Conservation (phyloP, 2,113 vertebrate genomes). For the Tachysurus fulvidraco region DNA sequence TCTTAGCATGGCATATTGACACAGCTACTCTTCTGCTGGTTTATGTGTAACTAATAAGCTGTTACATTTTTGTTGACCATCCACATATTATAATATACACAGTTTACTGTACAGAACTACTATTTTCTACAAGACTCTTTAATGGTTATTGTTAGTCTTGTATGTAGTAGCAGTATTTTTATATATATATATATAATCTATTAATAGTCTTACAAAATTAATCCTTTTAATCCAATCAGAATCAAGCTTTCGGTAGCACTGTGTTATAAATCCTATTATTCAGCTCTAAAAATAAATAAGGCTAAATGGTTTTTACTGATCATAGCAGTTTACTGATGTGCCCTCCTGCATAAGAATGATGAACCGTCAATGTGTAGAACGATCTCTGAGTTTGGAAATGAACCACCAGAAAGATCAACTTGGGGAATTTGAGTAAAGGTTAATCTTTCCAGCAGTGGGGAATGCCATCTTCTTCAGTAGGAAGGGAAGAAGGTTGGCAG, state of each 20-base stretch:
- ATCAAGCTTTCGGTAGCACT: neutral
- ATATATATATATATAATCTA: no score
- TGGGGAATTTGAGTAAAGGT: slow-evolving; percentile 20
- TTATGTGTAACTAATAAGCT: no score
- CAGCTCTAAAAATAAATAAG: neutral
- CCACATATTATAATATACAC: no score
- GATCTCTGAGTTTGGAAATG: neutral
- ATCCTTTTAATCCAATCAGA: neutral
- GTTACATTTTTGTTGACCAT: no score
- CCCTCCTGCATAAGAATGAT: neutral
- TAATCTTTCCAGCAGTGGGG: slow-evolving; percentile 5
- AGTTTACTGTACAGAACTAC: no score
- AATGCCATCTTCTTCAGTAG: neutral
- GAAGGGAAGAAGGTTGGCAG: neutral
- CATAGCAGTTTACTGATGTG: neutral
- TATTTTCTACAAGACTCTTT: neutral
- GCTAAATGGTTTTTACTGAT: neutral
- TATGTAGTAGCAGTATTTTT: no score
- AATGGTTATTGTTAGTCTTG: neutral
- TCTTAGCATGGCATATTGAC: no score
- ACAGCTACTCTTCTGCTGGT: no score
- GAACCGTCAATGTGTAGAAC: neutral
- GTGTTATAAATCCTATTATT: neutral
- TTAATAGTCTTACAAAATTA: neutral
- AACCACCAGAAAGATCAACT: neutral